Evolutionary conservation across 2,888 invertebrate genomes (phyloP).

Genomic region (Poecilobothrus nobilitatus): DNA sequence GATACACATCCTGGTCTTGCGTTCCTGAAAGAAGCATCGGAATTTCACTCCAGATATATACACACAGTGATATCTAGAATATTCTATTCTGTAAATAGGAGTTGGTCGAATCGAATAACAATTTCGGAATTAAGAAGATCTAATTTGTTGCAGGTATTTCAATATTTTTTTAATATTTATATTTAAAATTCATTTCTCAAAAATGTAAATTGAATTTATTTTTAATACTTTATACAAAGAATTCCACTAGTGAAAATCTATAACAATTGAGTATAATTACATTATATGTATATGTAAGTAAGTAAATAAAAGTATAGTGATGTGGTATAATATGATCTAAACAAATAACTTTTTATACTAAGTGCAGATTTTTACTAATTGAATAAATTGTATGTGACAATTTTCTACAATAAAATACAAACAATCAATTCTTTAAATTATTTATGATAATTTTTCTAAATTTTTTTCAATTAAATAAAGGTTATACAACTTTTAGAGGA

Average conservation of each 20-base stretch:
- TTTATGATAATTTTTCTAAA: too few species aligned
- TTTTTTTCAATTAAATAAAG: slow-evolving; percentile 39
- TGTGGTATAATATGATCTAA: too few species aligned
- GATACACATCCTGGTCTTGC: slow-evolving; percentile 96
- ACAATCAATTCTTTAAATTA: too few species aligned
- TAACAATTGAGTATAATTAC: too few species aligned
- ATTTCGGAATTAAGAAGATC: slow-evolving; percentile 82
- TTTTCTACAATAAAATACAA: too few species aligned
- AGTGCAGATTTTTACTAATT: too few species aligned
- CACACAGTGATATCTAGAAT: slow-evolving; percentile 98
- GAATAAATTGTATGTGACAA: too few species aligned
- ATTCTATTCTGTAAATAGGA: slow-evolving; percentile 92
- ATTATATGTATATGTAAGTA: too few species aligned
- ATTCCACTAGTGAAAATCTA: background rate
- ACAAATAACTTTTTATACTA: too few species aligned
- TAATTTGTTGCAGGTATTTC: slow-evolving; percentile 64
- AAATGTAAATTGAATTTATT: too few species aligned
- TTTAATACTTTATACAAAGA: background rate
- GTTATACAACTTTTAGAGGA: slow-evolving; percentile 78
- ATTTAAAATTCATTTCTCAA: too few species aligned
- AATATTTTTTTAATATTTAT: slow-evolving; percentile 10
- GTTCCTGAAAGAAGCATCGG: slow-evolving; percentile 94
- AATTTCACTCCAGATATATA: slow-evolving; percentile 97
- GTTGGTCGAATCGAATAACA: slow-evolving; percentile 91
- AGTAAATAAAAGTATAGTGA: too few species aligned